Conservation (phyloP, 2,113 vertebrate genomes). For the Apus apus region DNA sequence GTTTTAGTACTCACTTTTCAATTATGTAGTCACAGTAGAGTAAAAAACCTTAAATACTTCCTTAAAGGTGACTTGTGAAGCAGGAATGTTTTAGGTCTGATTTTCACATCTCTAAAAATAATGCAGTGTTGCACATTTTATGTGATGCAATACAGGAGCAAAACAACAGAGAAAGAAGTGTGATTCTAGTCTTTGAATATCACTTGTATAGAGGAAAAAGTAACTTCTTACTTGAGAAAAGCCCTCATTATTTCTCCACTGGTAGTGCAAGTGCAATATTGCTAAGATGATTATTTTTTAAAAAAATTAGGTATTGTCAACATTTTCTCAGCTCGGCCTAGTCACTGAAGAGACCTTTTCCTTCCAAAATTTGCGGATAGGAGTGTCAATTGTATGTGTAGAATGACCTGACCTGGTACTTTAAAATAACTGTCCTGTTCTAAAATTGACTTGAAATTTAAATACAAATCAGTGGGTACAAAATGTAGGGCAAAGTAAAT, state of each 20-base stretch:
- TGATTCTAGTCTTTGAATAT: background rate
- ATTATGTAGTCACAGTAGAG: slow-evolving; percentile 54
- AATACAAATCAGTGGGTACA: background rate
- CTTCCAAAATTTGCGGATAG: background rate
- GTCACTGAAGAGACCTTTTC: background rate
- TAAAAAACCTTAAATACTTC: slow-evolving; percentile 54
- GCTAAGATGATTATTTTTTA: background rate
- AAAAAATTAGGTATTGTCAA: background rate
- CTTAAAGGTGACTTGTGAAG: slow-evolving; percentile 61
- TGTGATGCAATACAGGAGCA: background rate
- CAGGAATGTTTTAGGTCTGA: slow-evolving; percentile 59
- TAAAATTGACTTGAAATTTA: slow-evolving; percentile 26
- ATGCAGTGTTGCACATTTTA: background rate
- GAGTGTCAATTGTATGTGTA: background rate
- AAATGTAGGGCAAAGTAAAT: slow-evolving; percentile 2
- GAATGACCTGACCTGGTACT: slow-evolving; percentile 11
- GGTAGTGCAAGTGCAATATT: background rate
- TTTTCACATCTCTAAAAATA: slow-evolving; percentile 65
- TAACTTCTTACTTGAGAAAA: background rate
- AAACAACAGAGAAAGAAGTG: background rate
- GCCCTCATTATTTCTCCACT: background rate
- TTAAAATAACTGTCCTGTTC: slow-evolving; percentile 30
- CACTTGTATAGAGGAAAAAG: background rate
- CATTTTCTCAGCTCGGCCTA: slow-evolving; percentile 9
- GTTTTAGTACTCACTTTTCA: slow-evolving; percentile 69